Conservation (phyloP, 2,797 vertebrate genomes). For the Arnoldichthys spilopterus region DNA sequence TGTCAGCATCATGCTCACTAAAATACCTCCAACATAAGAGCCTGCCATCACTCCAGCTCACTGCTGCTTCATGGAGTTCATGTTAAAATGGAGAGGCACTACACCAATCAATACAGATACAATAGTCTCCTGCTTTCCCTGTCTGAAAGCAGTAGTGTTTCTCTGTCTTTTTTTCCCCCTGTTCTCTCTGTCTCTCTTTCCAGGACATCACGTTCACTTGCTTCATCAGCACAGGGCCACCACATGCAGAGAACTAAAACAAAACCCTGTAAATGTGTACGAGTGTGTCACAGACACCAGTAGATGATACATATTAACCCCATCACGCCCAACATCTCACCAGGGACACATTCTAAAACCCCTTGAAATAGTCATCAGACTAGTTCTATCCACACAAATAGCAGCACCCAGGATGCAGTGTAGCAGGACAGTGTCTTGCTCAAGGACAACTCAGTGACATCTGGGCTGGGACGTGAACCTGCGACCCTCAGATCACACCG, state of each 20-base stretch:
- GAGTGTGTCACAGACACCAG: slow-evolving; percentile 6
- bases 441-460: too few relatives aligned
- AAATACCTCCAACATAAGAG: slow-evolving; percentile 81
- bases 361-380: too few relatives aligned
- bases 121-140: slow-evolving; percentile 76
- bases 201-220: slow-evolving; percentile 52
- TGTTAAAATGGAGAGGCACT: slow-evolving; percentile 80
- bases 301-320: background rate
- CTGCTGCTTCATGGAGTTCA: slow-evolving; percentile 77
- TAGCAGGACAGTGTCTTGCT: too few relatives aligned
- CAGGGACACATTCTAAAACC: too few relatives aligned
- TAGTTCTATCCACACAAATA: too few relatives aligned
- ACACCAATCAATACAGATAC: slow-evolving; percentile 81
- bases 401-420: too few relatives aligned
- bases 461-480: too few relatives aligned
- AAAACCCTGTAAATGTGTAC: slow-evolving; percentile 11
- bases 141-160: slow-evolving; percentile 68
- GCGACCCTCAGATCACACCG: too few relatives aligned
- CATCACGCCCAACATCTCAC: too few relatives aligned
- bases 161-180: slow-evolving; percentile 58
- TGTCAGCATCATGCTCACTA: slow-evolving; percentile 79
- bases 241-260: slow-evolving; percentile 24
- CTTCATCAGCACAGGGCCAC: slow-evolving; percentile 48
- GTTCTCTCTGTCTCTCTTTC: slow-evolving; percentile 37
- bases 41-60: slow-evolving; percentile 73